phyloP scores from a whole-genome alignment of 2,113 vertebrate genomes.

The Orycteropus afer region DNA sequence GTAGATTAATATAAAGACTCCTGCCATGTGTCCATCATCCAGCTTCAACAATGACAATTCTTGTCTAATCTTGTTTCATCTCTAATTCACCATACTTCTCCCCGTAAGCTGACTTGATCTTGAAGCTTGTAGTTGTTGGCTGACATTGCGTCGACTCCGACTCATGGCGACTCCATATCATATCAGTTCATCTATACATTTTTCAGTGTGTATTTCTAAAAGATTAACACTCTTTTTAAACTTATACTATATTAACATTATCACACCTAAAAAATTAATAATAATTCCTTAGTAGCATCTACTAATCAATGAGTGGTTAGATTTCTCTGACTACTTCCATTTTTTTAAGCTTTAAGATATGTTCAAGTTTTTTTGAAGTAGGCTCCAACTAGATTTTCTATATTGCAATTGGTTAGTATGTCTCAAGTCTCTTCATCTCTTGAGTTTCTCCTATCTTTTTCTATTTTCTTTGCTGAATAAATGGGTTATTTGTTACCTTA shows the following conservation, averaged over 20 bases:
- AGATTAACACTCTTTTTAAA: background rate
- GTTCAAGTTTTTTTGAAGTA: background rate
- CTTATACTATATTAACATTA: background rate
- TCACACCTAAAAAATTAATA: background rate
- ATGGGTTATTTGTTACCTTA: background rate
- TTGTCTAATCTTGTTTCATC: background rate
- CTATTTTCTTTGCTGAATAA: slow-evolving; percentile 3
- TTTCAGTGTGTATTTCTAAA: background rate
- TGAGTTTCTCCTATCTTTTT: background rate
- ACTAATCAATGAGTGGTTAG: background rate
- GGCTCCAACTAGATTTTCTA: background rate
- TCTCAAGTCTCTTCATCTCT: background rate
- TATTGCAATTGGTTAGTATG: background rate
- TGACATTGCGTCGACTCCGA: no score
- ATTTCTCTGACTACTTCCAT: background rate
- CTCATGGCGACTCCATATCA: no score
- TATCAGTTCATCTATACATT: background rate
- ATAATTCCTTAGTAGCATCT: background rate
- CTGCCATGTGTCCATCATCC: background rate
- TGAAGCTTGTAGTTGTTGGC: background rate
- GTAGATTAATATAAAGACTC: background rate
- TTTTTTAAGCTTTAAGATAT: background rate
- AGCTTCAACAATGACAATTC: background rate
- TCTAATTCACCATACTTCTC: background rate
- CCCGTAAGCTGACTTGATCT: background rate